Base-by-base conservation (phyloP, 2,797 vertebrate species). In the Takifugu rubripes region DNA sequence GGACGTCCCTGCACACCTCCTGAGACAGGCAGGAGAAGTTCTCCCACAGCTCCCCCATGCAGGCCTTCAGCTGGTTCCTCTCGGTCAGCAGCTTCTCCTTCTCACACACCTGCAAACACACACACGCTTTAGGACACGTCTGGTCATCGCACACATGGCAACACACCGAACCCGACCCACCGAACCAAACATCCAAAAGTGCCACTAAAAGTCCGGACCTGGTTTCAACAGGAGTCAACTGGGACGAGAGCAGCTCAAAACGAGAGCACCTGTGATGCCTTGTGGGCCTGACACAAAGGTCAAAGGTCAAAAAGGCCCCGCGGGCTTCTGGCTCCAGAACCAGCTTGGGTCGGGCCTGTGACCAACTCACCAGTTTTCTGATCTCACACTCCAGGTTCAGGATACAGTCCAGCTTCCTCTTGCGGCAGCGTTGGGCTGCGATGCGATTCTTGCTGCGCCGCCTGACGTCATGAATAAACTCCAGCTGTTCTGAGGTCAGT, bases 371-470 rank as follows among this genome's bases (percentile, higher is more conserved):
- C 92, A 99, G 78, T 87, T 98, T 98, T 71, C 93, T 91, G 80
- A 99, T 99, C 92, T 99, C 97, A 87, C 95, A 97, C 92, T 99
- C 96, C 72, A 99, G 90, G 82, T 99, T 99, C 80, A 98, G 90
- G 84, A 99, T 99, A 72, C 97, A 99, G 92, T 99, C 97, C 27
- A 99, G 94, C 84, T 99, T 99, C 82, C 97, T 94, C 85, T 99
- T 99, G 69, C 97, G 95, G 83, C 97, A 99, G 82, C 96, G 95
- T 79, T 99, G 97, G 3, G 97, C 97, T 0, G 97, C 97, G 15
- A 99, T 98, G 52, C 97, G 93, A 83, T 99, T 99, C 88, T 99
- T 99, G 71, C 97, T 99, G 69, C 97, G 91, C 56, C 97, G 90
- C 48, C 97, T 92, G 72, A 99, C 92, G 0, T 98, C 97, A 0